A percentile compares a stretch with the other conserved stretches of the same genome.
Evolutionary conservation across 92 coral and sea anemone species (phyloP).

Genomic region (Pocillopora grandis): DNA sequence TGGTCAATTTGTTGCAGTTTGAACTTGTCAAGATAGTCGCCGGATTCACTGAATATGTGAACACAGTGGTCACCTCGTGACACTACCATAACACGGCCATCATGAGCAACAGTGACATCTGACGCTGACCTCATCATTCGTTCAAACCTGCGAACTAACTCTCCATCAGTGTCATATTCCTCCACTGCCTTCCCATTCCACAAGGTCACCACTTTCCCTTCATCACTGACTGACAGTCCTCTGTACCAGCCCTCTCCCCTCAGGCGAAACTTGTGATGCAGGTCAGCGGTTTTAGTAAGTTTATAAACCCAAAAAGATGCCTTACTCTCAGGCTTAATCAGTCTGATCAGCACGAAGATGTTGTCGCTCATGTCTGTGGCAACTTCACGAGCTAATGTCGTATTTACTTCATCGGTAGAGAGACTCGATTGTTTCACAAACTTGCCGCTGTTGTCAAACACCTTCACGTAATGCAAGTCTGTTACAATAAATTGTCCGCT

Average conservation of each 20-base stretch:
- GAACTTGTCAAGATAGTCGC: background rate
- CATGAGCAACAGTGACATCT: constrained; percentile 1
- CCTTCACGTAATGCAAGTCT: constrained; percentile 11
- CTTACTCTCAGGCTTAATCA: no score
- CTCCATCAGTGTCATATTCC: background rate
- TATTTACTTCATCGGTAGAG: no score
- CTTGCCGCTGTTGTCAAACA: background rate
- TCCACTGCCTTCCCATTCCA: no score
- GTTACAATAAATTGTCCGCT: constrained; percentile 1
- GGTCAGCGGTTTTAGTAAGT: background rate
- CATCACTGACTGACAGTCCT: background rate
- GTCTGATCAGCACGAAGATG: background rate
- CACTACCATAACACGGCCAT: constrained; percentile 3
- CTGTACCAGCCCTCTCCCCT: background rate
- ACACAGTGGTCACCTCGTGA: background rate
- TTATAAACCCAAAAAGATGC: no score
- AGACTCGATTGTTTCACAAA: background rate
- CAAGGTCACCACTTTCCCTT: background rate
- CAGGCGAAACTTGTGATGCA: background rate
- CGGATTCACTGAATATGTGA: background rate
- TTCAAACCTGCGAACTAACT: background rate
- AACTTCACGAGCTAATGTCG: no score
- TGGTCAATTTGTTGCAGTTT: background rate
- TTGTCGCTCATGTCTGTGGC: constrained; percentile 1
- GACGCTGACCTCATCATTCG: background rate